Evolutionary conservation across 1,140 invertebrate genomes (phyloP).

Genomic region (Harpegnathos saltator): DNA sequence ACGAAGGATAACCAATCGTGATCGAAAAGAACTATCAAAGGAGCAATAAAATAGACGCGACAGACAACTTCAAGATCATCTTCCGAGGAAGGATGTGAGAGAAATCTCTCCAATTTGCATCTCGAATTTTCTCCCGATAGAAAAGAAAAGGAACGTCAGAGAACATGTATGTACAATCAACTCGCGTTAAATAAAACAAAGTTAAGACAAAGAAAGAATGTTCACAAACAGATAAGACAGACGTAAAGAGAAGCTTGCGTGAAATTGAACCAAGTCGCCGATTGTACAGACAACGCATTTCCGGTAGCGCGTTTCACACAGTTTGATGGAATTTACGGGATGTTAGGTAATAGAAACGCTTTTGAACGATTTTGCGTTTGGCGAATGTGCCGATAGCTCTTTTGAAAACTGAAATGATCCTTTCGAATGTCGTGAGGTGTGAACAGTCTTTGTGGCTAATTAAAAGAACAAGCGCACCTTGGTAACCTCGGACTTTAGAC

Average conservation of each 20-base stretch:
- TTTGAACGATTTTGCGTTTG: no score
- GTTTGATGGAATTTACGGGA: conserved; percentile 16
- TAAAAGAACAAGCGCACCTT: no score
- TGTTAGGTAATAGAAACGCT: conserved; percentile 10
- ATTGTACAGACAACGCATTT: conserved; percentile 26
- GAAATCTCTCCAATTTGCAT: no score
- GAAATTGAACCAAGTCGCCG: conserved; percentile 47
- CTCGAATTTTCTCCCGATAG: background rate
- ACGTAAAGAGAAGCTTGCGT: background rate
- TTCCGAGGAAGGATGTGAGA: background rate
- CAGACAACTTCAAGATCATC: background rate
- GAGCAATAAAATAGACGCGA: conserved; percentile 10
- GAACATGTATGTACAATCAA: no score
- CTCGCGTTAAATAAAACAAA: conserved; percentile 7
- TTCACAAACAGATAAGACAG: background rate
- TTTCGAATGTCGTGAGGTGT: no score
- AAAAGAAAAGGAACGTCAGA: background rate
- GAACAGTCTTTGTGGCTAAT: no score
- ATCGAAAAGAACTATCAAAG: background rate
- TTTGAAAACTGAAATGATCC: conserved; percentile 7
- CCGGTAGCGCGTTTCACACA: background rate
- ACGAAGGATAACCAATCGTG: background rate
- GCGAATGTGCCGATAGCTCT: background rate
- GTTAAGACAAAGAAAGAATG: background rate
- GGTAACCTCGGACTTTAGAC: no score